Evolutionary conservation across 1,140 invertebrate species (phyloP).

Genomic region (Saccostrea echinata): DNA sequence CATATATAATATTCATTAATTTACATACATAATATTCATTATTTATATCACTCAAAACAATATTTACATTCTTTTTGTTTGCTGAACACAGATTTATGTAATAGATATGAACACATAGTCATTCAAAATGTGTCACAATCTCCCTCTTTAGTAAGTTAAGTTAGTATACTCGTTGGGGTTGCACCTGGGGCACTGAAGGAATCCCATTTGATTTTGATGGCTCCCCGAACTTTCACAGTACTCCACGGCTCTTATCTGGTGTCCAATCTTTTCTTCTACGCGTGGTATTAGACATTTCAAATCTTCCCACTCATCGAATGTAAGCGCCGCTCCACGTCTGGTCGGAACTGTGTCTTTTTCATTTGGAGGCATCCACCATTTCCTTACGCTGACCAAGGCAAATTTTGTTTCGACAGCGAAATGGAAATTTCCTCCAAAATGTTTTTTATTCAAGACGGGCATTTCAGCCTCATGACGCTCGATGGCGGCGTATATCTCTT

Average conservation of each 20-base stretch:
- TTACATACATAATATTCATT: conserved; percentile 25
- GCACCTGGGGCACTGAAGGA: not conserved
- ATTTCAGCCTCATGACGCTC: not conserved
- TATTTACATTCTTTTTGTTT: not conserved
- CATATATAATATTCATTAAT: conserved; percentile 11
- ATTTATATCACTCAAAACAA: conserved; percentile 16
- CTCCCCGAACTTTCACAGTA: conserved; percentile 29
- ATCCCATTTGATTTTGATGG: conserved; percentile 43
- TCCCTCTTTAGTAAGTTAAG: not conserved
- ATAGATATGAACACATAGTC: not conserved
- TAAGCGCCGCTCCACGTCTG: not conserved
- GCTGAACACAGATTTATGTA: not conserved
- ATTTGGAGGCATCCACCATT: conserved; percentile 22
- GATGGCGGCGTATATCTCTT: not conserved
- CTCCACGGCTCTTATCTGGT: not conserved
- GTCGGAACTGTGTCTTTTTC: not conserved
- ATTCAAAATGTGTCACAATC: not conserved
- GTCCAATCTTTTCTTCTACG: conserved; percentile 4
- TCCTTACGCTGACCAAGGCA: conserved; percentile 12
- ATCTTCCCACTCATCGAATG: not conserved
- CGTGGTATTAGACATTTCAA: not conserved
- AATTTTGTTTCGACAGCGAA: not conserved
- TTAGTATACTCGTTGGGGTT: conserved; percentile 4
- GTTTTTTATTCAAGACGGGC: not conserved
- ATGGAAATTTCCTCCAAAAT: not conserved